phyloP scores from a whole-genome alignment of 35 echinoderm and acorn worm genomes.

The Ophiothrix spiculata region DNA sequence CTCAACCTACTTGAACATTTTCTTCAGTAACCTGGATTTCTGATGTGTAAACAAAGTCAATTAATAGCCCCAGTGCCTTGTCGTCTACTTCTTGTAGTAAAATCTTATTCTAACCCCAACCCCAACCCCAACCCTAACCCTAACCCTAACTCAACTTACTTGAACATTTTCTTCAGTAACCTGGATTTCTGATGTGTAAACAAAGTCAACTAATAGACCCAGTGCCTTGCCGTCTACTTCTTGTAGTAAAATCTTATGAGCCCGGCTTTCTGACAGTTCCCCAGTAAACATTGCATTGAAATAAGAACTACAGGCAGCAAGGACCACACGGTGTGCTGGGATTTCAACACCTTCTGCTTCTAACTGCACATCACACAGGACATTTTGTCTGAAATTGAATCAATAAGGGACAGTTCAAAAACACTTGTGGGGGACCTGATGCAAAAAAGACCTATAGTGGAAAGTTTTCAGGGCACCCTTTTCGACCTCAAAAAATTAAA shows the following conservation, averaged over 20 bases:
- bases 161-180: constrained; percentile 98
- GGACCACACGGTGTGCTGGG: constrained; percentile 76
- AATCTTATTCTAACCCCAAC: too few species aligned
- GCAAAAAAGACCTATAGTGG: neutral
- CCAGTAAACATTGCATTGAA: constrained; percentile 96
- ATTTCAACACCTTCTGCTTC: constrained; percentile 89
- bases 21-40: too few species aligned
- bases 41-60: too few species aligned
- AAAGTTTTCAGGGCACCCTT: neutral
- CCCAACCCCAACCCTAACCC: too few species aligned
- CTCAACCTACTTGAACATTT: too few species aligned
- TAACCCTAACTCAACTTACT: too few species aligned
- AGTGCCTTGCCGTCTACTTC: constrained; percentile 91
- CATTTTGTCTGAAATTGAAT: constrained; percentile 70
- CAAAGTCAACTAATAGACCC: constrained; percentile 70
- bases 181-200: constrained; percentile 92
- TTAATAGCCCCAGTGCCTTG: too few species aligned
- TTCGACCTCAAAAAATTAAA: neutral
- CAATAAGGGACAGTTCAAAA: neutral
- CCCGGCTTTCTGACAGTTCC: constrained; percentile 86
- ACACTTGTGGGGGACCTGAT: too few species aligned
- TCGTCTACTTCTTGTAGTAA: too few species aligned
- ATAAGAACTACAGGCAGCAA: constrained; percentile 92
- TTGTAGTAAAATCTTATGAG: constrained; percentile 77
- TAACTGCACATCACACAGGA: constrained; percentile 87